Percentiles rank a stretch among this genome's conserved stretches.
Evolutionary conservation across 2,113 vertebrate species (phyloP).

Genomic region (Pundamilia nyererei): DNA sequence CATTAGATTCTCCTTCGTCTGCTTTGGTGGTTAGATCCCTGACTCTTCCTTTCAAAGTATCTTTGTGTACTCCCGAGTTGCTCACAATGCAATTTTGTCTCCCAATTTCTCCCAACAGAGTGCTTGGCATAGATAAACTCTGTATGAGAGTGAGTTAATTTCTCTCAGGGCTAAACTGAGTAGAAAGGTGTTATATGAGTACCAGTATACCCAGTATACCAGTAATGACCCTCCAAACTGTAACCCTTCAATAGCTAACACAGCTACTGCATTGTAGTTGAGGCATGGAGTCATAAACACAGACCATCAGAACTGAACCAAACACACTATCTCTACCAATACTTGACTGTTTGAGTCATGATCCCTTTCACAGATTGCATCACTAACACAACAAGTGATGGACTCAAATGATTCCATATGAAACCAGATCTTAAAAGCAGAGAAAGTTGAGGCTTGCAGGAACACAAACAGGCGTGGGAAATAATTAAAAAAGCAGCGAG

Average conservation of each 20-base stretch:
- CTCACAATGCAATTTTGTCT: neutral
- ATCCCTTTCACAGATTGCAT: neutral
- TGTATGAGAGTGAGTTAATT: neutral
- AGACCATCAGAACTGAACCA: neutral
- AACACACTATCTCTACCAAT: neutral
- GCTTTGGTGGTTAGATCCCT: neutral
- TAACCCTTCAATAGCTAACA: neutral
- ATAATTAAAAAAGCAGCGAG: fast-evolving
- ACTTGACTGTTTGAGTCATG: neutral
- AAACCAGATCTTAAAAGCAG: neutral
- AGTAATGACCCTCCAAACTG: neutral
- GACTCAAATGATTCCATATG: neutral
- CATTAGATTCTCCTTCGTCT: neutral
- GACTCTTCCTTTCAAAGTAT: neutral
- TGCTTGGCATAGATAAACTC: neutral
- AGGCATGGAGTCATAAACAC: neutral
- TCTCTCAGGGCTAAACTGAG: neutral
- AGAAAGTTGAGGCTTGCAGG: neutral
- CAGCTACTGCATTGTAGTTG: neutral
- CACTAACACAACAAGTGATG: neutral
- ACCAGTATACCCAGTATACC: neutral
- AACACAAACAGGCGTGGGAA: neutral
- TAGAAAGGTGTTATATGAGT: neutral
- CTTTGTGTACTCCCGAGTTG: fast-evolving
- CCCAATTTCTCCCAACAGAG: neutral